A percentile compares a stretch with the other conserved stretches of the same genome.
Conservation (phyloP, 2,888 invertebrate species). For the Oconnorella tubifera region DNA sequence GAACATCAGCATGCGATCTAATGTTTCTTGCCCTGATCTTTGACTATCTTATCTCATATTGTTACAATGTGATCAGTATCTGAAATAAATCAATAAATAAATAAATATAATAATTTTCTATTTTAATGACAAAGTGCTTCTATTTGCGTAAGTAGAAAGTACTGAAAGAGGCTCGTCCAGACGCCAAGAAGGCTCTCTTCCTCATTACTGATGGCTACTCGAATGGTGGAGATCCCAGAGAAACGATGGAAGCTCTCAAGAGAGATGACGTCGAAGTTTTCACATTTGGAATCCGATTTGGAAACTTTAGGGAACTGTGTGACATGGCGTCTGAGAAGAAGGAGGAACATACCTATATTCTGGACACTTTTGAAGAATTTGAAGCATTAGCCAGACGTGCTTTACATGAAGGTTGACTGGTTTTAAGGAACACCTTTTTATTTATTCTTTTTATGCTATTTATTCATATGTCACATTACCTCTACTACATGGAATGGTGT, state of each 20-base stretch:
- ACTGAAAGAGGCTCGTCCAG: slow-evolving; percentile 43
- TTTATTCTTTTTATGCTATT: too few species aligned
- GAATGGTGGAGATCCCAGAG: slow-evolving; percentile 67
- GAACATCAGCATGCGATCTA: too few species aligned
- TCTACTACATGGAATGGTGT: too few species aligned
- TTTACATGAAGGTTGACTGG: slow-evolving; percentile 63
- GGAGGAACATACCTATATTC: slow-evolving; percentile 65
- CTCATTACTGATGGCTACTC: slow-evolving; percentile 69
- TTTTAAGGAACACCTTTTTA: too few species aligned
- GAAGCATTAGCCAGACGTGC: slow-evolving; percentile 68
- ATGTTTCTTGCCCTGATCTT: too few species aligned
- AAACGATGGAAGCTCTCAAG: slow-evolving; percentile 62
- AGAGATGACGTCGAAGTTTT: slow-evolving; percentile 57
- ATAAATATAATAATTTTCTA: too few species aligned
- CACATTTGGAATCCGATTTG: slow-evolving; percentile 63
- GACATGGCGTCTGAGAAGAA: slow-evolving; percentile 66
- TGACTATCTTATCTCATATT: too few species aligned
- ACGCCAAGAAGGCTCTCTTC: slow-evolving; percentile 64
- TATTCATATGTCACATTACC: too few species aligned
- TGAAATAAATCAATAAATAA: too few species aligned
- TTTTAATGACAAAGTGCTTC: too few species aligned
- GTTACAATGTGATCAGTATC: too few species aligned
- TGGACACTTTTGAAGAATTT: slow-evolving; percentile 69
- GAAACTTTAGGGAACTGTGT: slow-evolving; percentile 61
- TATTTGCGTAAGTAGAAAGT: too few species aligned